Base-by-base conservation (phyloP, 2,113 vertebrate species). In the Dicerorhinus sumatrensis region DNA sequence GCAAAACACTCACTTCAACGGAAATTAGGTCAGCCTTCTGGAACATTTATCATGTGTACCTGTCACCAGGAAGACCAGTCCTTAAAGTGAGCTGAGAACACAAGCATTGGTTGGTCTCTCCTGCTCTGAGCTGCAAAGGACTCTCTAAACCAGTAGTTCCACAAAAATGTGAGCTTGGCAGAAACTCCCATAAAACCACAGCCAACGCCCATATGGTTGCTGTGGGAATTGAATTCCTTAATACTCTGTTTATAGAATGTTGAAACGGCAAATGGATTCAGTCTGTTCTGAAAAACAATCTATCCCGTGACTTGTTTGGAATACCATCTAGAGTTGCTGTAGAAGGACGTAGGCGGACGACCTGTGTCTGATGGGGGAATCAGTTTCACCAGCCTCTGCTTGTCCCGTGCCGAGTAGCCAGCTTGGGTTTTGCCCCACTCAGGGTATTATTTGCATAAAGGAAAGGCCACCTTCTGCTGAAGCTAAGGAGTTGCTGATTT, bases 11-110 rank as follows among this genome's bases (percentile, higher is more conserved):
- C 86, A 77, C 91, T 97, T 95, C 95, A 92, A 3, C 36, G 60
- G 98, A 96, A 98, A 98, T 97, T 96, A 97, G 96, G 98, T 98
- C 97, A 98, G 96, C 95, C 86, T 97, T 96, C 94, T 96, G 98
- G 96, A 95, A 95, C 96, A 96, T 96, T 97, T 96, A 96, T 97
- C 97, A 91, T 93, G 73, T 95, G 48, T 97, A 96, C 96, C 96
- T 97, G 97, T 98, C 97, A 97, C 96, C 93, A 97, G 89, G 62
- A 80, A 95, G 92, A 84, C 95, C 39, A 60, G 86, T 96, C 92
- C 96, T 97, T 96, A 95, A 89, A 91, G 63, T 94, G 96, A 96
- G 72, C 81, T 48, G 96, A 85, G 93, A 92, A 92, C 91, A 39
- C 60, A 95, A 58, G 73, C 79, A 36, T 6, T 31, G 31, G 80